Percentiles rank a stretch among this genome's conserved stretches.
These are phyloP conservation scores for Turdus rufiventris DNA, from an alignment of 2,113 vertebrate species.

Conservation along the genomic window DNA sequence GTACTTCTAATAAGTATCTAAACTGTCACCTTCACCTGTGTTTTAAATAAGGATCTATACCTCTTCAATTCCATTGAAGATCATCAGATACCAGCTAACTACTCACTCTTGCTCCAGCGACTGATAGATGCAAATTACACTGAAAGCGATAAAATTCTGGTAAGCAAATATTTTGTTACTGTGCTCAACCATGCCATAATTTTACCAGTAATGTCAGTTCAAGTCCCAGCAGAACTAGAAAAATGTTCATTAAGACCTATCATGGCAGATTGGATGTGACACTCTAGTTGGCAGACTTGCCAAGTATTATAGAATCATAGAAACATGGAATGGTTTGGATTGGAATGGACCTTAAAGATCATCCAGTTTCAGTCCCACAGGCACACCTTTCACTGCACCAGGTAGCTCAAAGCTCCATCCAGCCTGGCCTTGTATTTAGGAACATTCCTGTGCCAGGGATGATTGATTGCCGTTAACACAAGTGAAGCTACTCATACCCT, in stretches of 20 bases:
- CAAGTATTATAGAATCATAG: background rate
- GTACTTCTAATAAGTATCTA: background rate
- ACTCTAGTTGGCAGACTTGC: background rate
- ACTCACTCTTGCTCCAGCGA: background rate
- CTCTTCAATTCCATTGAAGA: background rate
- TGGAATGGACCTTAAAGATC: background rate
- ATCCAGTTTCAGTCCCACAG: background rate
- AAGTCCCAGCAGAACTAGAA: background rate
- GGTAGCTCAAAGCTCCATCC: background rate
- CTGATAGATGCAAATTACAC: background rate
- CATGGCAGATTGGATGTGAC: background rate
- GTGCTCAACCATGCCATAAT: background rate
- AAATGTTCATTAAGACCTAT: background rate
- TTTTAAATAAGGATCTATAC: background rate
- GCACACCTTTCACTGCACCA: background rate
- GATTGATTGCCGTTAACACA: background rate
- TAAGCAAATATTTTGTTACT: background rate
- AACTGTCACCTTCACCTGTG: background rate
- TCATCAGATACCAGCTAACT: background rate
- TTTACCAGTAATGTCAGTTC: background rate
- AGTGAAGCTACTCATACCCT: background rate
- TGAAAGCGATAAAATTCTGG: background rate
- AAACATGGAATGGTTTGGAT: background rate
- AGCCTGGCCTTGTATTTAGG: background rate
- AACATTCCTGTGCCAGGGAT: background rate